Conservation (phyloP, 1,140 invertebrate species). For the Drosophila bocki region DNA sequence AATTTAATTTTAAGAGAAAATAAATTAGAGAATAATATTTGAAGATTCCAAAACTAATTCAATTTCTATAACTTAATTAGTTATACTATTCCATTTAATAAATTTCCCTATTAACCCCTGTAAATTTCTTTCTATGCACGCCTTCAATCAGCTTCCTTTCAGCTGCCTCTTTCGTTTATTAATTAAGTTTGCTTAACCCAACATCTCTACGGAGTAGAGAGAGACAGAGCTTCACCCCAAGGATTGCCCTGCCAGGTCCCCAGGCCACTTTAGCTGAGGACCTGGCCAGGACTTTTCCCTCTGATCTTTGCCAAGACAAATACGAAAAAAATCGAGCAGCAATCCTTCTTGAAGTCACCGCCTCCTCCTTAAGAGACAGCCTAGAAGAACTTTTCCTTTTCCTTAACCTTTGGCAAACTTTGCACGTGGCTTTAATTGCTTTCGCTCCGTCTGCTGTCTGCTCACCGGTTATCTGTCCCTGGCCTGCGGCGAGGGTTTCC, state of each 20-base stretch:
- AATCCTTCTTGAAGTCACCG: constrained; percentile 54
- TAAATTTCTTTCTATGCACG: constrained; percentile 5
- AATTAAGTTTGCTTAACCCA: constrained; percentile 80
- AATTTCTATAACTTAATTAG: no score
- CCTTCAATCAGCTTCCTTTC: constrained; percentile 49
- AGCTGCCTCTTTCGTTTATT: constrained; percentile 60
- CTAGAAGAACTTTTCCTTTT: constrained; percentile 62
- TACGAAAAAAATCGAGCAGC: constrained; percentile 48
- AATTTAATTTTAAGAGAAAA: no score
- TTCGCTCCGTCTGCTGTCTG: constrained; percentile 40
- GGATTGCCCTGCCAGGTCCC: constrained; percentile 17
- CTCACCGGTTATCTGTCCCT: constrained; percentile 33
- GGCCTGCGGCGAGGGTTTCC: constrained; percentile 43
- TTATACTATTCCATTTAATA: no score
- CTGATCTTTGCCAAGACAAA: constrained; percentile 62
- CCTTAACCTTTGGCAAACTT: constrained; percentile 66
- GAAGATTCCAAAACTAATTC: no score
- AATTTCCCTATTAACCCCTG: no score
- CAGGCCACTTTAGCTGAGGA: constrained; percentile 28
- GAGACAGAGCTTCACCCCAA: not conserved
- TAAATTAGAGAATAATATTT: no score
- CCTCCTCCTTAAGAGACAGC: constrained; percentile 4
- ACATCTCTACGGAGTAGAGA: constrained; percentile 2
- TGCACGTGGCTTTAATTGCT: constrained; percentile 80
- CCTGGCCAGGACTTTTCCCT: constrained; percentile 21